Evolutionary conservation across 2,797 vertebrate species (phyloP).

Genomic region (Prunella strophiata): DNA sequence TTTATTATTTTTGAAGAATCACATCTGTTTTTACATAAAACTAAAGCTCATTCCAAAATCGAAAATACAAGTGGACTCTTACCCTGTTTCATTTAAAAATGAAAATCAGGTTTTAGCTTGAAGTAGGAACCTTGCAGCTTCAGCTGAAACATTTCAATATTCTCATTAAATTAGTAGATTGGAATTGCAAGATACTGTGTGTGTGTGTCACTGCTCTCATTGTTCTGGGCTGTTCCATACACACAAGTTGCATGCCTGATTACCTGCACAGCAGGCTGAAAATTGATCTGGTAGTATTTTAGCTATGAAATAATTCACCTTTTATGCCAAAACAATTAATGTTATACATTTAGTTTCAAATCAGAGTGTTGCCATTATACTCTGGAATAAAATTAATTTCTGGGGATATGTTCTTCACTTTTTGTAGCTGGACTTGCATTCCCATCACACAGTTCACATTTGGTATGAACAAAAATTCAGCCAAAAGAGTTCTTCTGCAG

Average conservation of each 20-base stretch:
- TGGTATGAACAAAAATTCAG: neutral
- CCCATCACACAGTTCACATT: neutral
- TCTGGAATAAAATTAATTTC: constrained; percentile 11
- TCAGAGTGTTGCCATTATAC: constrained; percentile 2
- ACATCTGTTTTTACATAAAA: neutral
- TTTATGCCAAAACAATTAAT: constrained; percentile 57
- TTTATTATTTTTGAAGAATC: neutral
- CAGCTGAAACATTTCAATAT: neutral
- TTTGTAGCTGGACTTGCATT: neutral
- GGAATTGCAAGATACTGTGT: neutral
- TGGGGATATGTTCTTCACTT: rapidly evolving
- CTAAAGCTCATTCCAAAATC: neutral
- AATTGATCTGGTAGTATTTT: constrained; percentile 56
- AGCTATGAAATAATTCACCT: constrained; percentile 54
- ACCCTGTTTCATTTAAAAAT: neutral
- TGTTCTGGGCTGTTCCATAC: constrained; percentile 20
- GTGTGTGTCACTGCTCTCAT: neutral
- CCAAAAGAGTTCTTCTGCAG: neutral
- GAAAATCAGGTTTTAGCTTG: neutral
- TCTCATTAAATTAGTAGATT: constrained; percentile 26
- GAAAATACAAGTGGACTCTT: neutral
- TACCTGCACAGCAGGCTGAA: constrained; percentile 56
- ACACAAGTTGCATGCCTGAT: constrained; percentile 25
- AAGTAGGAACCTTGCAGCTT: neutral
- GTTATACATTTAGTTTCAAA: constrained; percentile 42